Base-by-base conservation (phyloP, 2,797 vertebrate species). In the Macrochelys suwanniensis region DNA sequence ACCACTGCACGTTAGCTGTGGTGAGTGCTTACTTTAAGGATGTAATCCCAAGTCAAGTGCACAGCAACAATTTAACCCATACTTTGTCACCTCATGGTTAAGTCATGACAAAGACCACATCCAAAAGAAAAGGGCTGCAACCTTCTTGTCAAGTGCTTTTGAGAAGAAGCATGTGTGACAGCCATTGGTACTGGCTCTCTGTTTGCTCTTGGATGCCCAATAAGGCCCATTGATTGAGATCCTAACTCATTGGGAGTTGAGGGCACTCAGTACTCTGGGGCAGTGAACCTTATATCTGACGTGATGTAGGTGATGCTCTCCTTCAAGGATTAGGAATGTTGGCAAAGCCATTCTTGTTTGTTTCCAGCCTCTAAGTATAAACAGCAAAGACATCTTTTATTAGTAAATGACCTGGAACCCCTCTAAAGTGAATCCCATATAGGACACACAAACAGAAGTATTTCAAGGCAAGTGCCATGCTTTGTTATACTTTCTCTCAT, bases 31-130 rank as follows among this genome's bases (percentile, higher is more conserved):
- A 10, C 53, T 89, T 50, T 89, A 42, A 94, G 59, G 84, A 91
- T 90, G 71, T 0, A 51, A 42, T 83, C 87, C 57, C 96, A 97
- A 96, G 93, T 94, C 95, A 76, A 87, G 90, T 53, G 45, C 19
- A 13, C 90, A 91, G 37, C 79, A 85, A 78, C n/a, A 89, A 91
- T 54, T 76, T 96, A 93, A 95, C 37, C 37, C 37, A 42, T 42
- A 42, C 37, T 42, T 42, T 42, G 37, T 42, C 37, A 42, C 37
- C 37, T 42, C 37, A 42, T 42, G 37, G 37, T 78, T 71, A 87
- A 95, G 80, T 74, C 76, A 25, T 57, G 79, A 37, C 7, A 51
- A 33, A 78, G 92, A 92, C 51, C 21, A 23, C n/a, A 42, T 71
- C 65, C 8, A 19, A 71, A 42, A 71, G 68, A 71, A 71, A 71